Percentiles rank a stretch among this genome's conserved stretches.
Conservation (phyloP, 2,113 vertebrate species). For the Phainopepla nitens region DNA sequence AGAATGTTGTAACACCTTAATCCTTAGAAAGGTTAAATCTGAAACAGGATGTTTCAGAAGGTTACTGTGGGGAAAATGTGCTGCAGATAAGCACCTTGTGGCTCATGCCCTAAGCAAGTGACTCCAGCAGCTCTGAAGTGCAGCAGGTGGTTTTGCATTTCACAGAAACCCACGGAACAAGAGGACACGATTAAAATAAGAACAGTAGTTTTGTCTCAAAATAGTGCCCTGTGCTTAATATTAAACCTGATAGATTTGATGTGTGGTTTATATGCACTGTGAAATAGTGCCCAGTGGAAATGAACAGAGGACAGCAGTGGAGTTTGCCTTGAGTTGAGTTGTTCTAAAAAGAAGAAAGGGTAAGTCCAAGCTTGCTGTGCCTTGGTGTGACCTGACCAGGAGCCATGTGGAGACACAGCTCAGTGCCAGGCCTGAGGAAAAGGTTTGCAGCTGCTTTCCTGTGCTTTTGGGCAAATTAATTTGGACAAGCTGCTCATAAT, state of each 20-base stretch:
- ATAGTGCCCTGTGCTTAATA: background rate
- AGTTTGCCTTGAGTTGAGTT: background rate
- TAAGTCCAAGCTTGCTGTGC: background rate
- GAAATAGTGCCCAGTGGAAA: background rate
- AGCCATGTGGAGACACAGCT: background rate
- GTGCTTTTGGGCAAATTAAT: background rate
- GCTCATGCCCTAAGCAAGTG: background rate
- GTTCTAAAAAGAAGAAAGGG: background rate
- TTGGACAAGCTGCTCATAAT: background rate
- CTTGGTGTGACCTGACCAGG: background rate
- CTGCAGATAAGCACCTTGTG: background rate
- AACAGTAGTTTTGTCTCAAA: background rate
- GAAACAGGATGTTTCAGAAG: background rate
- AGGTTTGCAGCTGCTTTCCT: background rate
- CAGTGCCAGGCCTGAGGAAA: background rate
- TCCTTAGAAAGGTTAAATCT: background rate
- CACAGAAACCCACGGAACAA: background rate
- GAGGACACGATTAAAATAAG: background rate
- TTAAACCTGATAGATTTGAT: background rate
- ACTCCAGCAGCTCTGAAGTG: background rate
- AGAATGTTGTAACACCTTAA: background rate
- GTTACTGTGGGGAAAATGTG: too few species aligned
- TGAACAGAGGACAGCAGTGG: background rate
- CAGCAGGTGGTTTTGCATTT: background rate
- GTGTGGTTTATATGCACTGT: accelerated